Base-by-base conservation (phyloP, 2,797 vertebrate species). In the Sphenopsis melanotis region DNA sequence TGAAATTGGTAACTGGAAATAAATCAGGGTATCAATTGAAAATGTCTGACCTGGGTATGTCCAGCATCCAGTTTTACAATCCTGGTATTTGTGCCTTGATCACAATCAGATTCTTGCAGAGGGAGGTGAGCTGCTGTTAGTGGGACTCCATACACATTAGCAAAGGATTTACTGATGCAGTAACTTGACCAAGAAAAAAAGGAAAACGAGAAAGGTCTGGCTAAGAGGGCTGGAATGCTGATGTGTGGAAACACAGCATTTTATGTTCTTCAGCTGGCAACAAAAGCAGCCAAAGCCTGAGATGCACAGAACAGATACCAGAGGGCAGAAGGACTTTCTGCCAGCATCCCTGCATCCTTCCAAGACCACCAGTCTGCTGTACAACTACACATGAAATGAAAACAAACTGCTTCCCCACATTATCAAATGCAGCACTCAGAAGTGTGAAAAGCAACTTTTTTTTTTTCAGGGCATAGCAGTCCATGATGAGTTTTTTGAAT, bases 71-170 rank as follows among this genome's bases (percentile, higher is more conserved):
- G 23, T 29, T 98, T 66, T 20, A 98, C 93, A 69, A 89, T 95
- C 83, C 95, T 98, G 56, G 96, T 88, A 14, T 93, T 97, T 46
- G 76, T 86, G 37, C 87, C 92, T 34, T 66, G 96, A 82, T 61
- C 82, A 59, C 86, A 75, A 22, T 53, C 52, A 9, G 55, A 91
- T n/a, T 96, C 96, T 63, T 95, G 80, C 42, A 97, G 94, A 22
- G 98, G 98, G 2, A 98, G 89, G 56, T 98, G 98, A 84, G 98
- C 96, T 46, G 95, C 76, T n/a, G 98, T 98, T 68, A 98, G 95
- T 20, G 95, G 91, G 50, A 98, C 92, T 75, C 96, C 97, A 80
- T 98, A 98, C 7, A 95, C 94, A 57, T 84, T 56, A 50, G 97
- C 97, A 85, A 98, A 89, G 46, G 96, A 98, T 44, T 96, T 97